Evolutionary conservation across 2,113 vertebrate genomes (phyloP), one percentile per base, ranked within the genome.

Genomic region (Austrofundulus limnaeus): DNA sequence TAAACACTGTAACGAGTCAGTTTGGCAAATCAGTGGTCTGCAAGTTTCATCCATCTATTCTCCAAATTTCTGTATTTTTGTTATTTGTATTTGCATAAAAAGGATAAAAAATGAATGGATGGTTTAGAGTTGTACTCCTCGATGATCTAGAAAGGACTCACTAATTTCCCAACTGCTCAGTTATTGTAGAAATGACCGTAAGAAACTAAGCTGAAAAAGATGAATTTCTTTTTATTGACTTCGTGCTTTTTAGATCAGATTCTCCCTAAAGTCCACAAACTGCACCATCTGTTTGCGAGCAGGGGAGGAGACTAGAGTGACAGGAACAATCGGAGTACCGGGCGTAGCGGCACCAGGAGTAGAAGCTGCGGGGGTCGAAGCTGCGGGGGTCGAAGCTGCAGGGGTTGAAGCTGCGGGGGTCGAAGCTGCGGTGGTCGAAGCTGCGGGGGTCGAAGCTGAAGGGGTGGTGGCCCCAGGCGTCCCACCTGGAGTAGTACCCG

Each of bases 211-310:
- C 17, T 47, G 15, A 67, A 75, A 77, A 73, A 54, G 11, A n/a
- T n/a, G n/a, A n/a, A n/a, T n/a, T n/a, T n/a, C 58, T 16, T 31
- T 0, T 7, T n/a, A 42, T 48, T 16, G 6, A 62, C 16, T 20
- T 14, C 24, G 15, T 12, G 46, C 15, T 56, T 20, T 16, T 83
- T 72, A 90, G 57, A 88, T 82, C 2, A 61, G 61, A 37, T 86
- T 87, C 61, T 91, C 89, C 73, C 58, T 72, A 20, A 70, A 77
- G 67, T 71, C 87, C 37, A 89, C 80, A 70, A 83, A 77, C 84
- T 90, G 89, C 47, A 90, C 87, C 11, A 88, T 70, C 71, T 91
- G 89, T 85, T 88, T 91, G 53, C 85, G 81, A 71, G 84, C 85
- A 0, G 89, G 88, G 43, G 87, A 72, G 25, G 88, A 78, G 58